Conservation (phyloP, 2,113 vertebrate species). For the Lichenostomus cassidix region DNA sequence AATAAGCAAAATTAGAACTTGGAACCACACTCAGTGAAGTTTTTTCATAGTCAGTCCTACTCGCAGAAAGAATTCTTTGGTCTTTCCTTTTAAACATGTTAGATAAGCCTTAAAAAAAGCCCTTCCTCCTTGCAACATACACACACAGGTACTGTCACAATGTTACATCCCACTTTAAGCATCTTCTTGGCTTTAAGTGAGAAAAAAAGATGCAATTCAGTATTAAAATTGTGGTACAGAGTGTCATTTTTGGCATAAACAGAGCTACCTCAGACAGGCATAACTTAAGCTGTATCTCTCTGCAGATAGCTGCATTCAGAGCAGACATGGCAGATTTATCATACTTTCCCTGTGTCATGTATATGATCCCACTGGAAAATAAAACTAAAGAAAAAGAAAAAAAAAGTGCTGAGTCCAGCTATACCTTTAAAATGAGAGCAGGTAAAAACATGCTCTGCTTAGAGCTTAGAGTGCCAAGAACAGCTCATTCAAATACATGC, state of each 20-base stretch:
- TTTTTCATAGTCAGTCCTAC: not conserved
- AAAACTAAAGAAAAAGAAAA: not conserved
- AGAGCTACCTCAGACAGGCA: not conserved
- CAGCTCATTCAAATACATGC: not conserved
- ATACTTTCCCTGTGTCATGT: not conserved
- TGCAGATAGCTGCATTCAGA: not conserved
- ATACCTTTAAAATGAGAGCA: conserved; percentile 20
- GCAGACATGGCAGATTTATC: not conserved
- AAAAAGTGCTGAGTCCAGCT: not conserved
- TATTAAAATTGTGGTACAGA: not conserved
- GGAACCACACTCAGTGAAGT: not conserved
- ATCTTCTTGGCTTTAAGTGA: not conserved
- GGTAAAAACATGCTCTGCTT: not conserved
- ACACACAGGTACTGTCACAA: not conserved
- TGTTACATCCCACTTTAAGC: not conserved
- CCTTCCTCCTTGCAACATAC: not conserved
- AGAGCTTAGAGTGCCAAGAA: not conserved
- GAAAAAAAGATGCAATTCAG: not conserved
- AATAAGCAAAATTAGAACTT: not conserved
- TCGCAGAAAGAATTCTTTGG: not conserved
- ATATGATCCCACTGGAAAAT: not conserved
- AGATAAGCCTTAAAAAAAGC: not conserved
- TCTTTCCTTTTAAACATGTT: not conserved
- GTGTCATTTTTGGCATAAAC: not conserved
- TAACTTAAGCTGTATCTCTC: not conserved